A percentile compares a stretch with the other conserved stretches of the same genome.
phyloP scores from a whole-genome alignment of 2,113 vertebrate genomes.

The Athene cunicularia region DNA sequence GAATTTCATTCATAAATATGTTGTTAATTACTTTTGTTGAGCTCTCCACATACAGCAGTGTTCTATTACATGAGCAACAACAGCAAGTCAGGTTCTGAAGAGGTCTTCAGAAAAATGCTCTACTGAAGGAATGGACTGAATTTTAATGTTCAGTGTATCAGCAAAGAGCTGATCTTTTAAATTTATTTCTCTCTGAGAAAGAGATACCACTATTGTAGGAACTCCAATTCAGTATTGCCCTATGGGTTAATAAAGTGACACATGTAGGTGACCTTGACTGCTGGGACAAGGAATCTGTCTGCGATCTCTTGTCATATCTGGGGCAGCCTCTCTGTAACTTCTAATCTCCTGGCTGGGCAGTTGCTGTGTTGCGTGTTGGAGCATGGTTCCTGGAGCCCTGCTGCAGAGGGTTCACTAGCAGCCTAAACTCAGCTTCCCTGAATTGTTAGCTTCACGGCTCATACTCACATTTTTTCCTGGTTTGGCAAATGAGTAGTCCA shows the following conservation, averaged over 20 bases:
- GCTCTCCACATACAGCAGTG: neutral
- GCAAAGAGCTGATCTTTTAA: neutral
- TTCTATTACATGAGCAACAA: neutral
- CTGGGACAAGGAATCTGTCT: neutral
- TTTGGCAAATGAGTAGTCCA: neutral
- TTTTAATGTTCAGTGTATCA: neutral
- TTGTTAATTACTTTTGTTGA: neutral
- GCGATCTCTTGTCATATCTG: neutral
- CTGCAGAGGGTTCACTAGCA: neutral
- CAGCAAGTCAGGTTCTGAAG: neutral
- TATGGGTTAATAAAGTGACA: neutral
- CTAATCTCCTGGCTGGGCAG: neutral
- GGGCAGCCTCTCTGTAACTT: neutral
- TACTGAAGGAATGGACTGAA: neutral
- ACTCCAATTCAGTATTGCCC: neutral
- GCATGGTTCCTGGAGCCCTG: neutral
- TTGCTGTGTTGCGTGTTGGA: neutral
- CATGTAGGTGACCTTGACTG: neutral
- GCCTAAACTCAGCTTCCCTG: neutral
- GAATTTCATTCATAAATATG: neutral
- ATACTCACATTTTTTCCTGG: neutral
- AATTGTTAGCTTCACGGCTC: neutral
- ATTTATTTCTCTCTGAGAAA: neutral
- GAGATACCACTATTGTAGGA: neutral
- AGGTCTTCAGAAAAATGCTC: neutral